phyloP scores from a whole-genome alignment of 2,113 vertebrate genomes.

The Ictalurus furcatus region DNA sequence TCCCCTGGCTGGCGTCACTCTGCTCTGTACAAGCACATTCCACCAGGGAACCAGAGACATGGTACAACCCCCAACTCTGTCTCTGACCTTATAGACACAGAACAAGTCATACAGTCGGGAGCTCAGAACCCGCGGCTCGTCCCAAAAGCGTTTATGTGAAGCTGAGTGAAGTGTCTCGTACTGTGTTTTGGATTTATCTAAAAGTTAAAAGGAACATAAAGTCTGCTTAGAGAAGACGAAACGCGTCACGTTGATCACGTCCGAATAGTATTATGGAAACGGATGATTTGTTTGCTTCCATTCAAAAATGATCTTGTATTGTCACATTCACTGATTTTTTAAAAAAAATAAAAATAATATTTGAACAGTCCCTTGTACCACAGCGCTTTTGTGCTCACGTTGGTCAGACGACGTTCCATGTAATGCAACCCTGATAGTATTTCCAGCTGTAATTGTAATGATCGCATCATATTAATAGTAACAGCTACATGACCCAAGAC shows the following conservation, averaged over 20 bases:
- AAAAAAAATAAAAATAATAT: too few relatives aligned
- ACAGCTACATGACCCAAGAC: not conserved
- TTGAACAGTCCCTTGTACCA: not conserved
- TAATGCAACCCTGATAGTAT: too few relatives aligned
- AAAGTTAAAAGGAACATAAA: not conserved
- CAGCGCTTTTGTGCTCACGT: not conserved
- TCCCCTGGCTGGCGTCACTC: conserved; percentile 44
- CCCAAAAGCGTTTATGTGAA: not conserved
- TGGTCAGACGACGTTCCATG: not conserved
- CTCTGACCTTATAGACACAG: conserved; percentile 13
- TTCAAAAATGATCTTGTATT: not conserved
- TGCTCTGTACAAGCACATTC: conserved; percentile 61
- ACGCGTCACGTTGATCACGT: not conserved
- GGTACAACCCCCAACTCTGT: conserved; percentile 26
- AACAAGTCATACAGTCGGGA: conserved; percentile 1
- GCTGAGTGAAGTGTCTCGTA: not conserved
- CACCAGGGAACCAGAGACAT: conserved; percentile 41
- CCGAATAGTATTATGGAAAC: not conserved
- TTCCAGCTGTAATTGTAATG: too few relatives aligned
- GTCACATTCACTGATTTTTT: not conserved
- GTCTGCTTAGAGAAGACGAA: not conserved
- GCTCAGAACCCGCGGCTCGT: not conserved
- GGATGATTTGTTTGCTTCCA: not conserved
- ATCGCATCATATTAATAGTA: too few relatives aligned
- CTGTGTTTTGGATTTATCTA: not conserved